These are phyloP conservation scores for Plecturocebus donacophilus DNA, from an alignment of 2,113 vertebrate species.

Conservation along the genomic window DNA sequence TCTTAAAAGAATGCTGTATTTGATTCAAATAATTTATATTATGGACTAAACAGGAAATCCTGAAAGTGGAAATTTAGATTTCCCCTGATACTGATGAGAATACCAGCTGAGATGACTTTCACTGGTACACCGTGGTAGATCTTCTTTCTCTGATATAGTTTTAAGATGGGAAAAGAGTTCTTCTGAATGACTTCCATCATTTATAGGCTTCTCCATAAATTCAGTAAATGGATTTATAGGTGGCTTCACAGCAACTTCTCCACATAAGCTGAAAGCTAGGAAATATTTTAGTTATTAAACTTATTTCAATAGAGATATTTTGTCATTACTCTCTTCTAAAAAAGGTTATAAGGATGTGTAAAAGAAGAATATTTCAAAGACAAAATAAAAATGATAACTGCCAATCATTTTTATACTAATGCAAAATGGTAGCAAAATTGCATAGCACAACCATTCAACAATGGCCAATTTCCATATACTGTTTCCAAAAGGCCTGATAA, in stretches of 20 bases:
- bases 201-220: conserved; percentile 63
- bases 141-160: conserved; percentile 30
- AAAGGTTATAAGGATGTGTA: neutral
- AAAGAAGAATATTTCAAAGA: neutral
- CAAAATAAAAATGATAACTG: conserved; percentile 15
- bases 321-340: neutral
- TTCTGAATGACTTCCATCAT: conserved; percentile 35
- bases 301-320: neutral
- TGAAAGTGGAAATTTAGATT: conserved; percentile 12
- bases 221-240: neutral
- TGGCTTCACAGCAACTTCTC: conserved; percentile 23
- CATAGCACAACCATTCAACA: neutral
- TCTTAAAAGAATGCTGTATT: neutral
- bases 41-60: conserved; percentile 29
- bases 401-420: neutral
- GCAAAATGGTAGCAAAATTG: conserved; percentile 46
- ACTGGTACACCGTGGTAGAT: neutral
- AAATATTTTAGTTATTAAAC: conserved; percentile 59
- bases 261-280: conserved; percentile 53
- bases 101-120: conserved; percentile 69
- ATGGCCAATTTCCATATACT: neutral
- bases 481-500: neutral
- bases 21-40: conserved; percentile 21
- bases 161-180: conserved; percentile 36
- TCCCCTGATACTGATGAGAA: neutral